Evolutionary conservation across 1,140 invertebrate species (phyloP).

Genomic region (Cephus cinctus): DNA sequence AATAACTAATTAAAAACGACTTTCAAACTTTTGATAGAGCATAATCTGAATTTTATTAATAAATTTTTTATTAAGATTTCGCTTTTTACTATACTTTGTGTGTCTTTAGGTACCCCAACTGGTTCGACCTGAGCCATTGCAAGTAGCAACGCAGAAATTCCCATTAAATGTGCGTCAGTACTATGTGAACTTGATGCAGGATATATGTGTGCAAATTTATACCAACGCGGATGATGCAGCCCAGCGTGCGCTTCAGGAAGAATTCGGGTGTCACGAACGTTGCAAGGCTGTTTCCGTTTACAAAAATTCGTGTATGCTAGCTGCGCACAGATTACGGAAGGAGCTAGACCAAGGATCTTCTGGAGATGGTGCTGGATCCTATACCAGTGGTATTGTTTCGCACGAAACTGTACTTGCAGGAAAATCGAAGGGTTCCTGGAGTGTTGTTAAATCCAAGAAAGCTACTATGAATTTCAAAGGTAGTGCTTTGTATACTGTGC

Average conservation of each 20-base stretch:
- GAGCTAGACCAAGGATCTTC: conserved; percentile 60
- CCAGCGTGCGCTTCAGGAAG: conserved; percentile 68
- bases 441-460: conserved; percentile 62
- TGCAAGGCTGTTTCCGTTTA: conserved; percentile 79
- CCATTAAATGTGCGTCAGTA: conserved; percentile 79
- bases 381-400: conserved; percentile 54
- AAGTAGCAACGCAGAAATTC: conserved; percentile 77
- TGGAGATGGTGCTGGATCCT: conserved; percentile 34
- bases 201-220: conserved; percentile 81
- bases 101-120: conserved; percentile 53
- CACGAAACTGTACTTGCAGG: conserved; percentile 68
- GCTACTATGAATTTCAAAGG: conserved; percentile 54
- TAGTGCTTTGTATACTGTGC: conserved; percentile 32
- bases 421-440: conserved; percentile 70
- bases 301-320: conserved; percentile 79
- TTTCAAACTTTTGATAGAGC: no score
- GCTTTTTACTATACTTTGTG: neutral
- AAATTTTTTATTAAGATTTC: neutral
- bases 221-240: conserved; percentile 66
- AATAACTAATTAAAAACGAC: no score
- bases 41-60: no score
- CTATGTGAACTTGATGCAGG: conserved; percentile 84
- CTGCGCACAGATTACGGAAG: conserved; percentile 73
- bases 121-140: conserved; percentile 60
- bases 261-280: conserved; percentile 74